Evolutionary conservation across 2,888 invertebrate genomes (phyloP), one percentile per base, ranked within the genome.

Genomic region (Torymus texanus): DNA sequence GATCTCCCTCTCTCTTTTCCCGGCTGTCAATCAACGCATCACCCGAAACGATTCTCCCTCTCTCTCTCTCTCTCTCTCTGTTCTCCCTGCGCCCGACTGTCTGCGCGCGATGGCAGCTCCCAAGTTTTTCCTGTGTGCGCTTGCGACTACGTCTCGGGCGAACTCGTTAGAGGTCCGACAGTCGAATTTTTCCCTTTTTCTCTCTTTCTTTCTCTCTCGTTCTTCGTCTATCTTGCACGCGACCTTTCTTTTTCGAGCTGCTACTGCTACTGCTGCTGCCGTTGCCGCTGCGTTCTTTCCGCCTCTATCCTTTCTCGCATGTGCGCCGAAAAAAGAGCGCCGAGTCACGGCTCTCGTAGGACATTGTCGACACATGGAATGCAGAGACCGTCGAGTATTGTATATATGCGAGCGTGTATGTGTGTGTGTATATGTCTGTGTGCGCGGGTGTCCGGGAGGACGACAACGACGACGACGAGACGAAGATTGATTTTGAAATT

Each of bases 121-220:
- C 50, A 63, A 80, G 74, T 75, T 78, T 78, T 78, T 75, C 75
- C 78, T 29, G 51, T 4, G 65, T 62, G 16, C 12, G n/a, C 53
- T 55, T 59, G 55, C 66, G 13, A 83, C 85, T 83, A 83, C 84
- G 85, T 87, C 85, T 83, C 84, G 83, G 84, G 85, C 85, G 84
- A 88, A 88, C 88, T 88, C 88, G 86, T 88, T 88, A 88, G 86
- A 86, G 84, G 84, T 83, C 80, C 82, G 84, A 85, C 41, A 41
- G 85, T 86, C 85, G 85, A 87, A 87, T 85, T 82, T 77, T 83
- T 81, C 80, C 78, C 68, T 82, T 75, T 77, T 78, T 68, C 77
- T n/a, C 78, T 21, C 16, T 62, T 16, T 53, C 63, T 29, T 56
- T 41, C 16, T 13, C 72, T 51, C 16, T 5, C 55, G 11, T 4